Base-by-base conservation (phyloP, 2,888 invertebrate genomes). In the Cosmorhoe ocellata region DNA sequence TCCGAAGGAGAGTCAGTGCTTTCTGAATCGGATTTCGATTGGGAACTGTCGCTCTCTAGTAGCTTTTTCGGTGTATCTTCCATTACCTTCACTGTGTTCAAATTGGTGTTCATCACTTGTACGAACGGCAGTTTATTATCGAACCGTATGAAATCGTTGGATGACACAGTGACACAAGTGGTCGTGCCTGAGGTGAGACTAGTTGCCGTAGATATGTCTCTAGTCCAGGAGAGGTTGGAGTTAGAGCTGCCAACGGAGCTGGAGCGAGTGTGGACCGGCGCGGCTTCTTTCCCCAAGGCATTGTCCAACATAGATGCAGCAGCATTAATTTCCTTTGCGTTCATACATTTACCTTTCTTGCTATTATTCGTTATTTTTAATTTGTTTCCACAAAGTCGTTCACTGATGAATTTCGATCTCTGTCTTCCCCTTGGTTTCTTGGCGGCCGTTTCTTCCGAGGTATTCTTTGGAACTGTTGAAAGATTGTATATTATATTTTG, bases 221-320 rank as follows among this genome's bases (percentile, higher is more conserved):
- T 81, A 1, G 80, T 81, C 86, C 87, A 89, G 0, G 85, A 85
- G 0, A 75, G 57, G 13, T 73, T 69, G 0, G 84, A 79, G 4
- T 34, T 55, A 30, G 66, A 67, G 32, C 75, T 75, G 9, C 63
- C 63, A 4, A 63, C n/a, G 0, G 81, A 80, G 6, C 61, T 60
- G 30, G 69, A 68, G 6, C 78, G 43, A 1, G 27, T 37, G 1
- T 10, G 4, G 11, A 14, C 24, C 1, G 14, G 7, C 2, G 22
- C 27, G 2, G 11, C 1, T 1, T 28, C 2, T 2, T 26, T 7
- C 0, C 3, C 13, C 9, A 48, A 36, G 13, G 44, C 32, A 4
- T 32, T 27, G 27, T 53, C 53, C n/a, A 52, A 7, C 10, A 12
- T 13, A 0, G 36, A 8, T 2, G 67, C 59, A 3, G 47, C 38